Base-by-base conservation (phyloP, 2,113 vertebrate species). In the Acanthisitta chloris region DNA sequence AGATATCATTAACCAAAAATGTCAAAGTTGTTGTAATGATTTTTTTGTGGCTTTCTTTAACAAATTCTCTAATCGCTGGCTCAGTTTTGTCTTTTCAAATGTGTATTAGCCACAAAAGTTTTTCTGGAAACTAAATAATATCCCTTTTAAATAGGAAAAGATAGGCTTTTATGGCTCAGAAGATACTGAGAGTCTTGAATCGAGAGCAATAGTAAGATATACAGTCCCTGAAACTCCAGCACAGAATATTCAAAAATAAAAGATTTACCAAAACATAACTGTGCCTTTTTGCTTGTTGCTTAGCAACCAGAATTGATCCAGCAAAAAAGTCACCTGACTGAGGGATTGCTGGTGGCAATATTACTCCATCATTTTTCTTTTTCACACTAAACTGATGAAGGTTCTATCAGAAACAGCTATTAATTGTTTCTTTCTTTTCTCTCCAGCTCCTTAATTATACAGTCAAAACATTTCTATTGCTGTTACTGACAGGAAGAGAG, bases 241-340 rank as follows among this genome's bases (percentile, higher is more conserved):
- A 55, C 70, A 74, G 74, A 90, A 90, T 96, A 97, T 97, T 97
- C 78, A 95, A 95, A 97, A 97, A 95, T 92, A 95, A 96, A 80
- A 97, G 94, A 94, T 96, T 97, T 97, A 97, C 97, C 70, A 97
- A 97, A 97, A 96, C 91, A 96, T 96, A 97, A 96, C 78, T 4
- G 86, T 96, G 94, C 86, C 95, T 93, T 81, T 95, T 83, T 93
- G 92, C 97, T 94, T 97, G 98, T 98, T 98, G 98, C 98, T 96
- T 98, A 95, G 98, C 98, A 98, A 98, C 98, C 94, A 94, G 96
- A 96, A 98, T 98, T 98, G 98, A 98, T 98, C 97, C 86, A 88
- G 96, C 91, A 97, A 97, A 97, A 97, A 97, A 97, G 92, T 97
- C 97, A 98, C 97, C 96, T 98, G 98, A 98, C 97, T 97, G 97